Conservation (phyloP, 2,113 vertebrate genomes). For the Saimiri boliviensis region DNA sequence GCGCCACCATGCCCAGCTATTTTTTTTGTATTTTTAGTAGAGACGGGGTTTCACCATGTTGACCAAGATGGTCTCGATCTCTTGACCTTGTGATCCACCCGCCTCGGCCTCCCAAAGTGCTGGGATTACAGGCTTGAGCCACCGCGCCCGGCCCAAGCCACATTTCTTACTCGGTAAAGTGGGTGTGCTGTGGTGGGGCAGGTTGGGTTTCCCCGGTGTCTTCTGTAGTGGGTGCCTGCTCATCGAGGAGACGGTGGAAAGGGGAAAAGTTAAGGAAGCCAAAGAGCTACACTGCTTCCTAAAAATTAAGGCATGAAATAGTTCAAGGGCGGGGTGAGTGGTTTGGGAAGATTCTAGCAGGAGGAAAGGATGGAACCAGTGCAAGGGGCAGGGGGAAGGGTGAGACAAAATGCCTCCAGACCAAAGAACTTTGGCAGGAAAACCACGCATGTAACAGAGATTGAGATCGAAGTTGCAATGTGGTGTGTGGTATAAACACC, state of each 20-base stretch:
- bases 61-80: no score
- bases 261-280: not conserved
- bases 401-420: not conserved
- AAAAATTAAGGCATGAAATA: not conserved
- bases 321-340: not conserved
- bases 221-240: not conserved
- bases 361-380: not conserved
- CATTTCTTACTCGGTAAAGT: not conserved
- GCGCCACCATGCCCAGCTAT: no score
- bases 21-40: no score
- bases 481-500: not conserved
- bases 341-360: not conserved
- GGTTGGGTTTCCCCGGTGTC: not conserved
- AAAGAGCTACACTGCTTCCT: not conserved
- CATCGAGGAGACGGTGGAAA: not conserved
- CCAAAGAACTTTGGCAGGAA: not conserved
- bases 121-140: no score
- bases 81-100: no score
- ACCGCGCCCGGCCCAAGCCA: no score
- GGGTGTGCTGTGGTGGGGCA: not conserved
- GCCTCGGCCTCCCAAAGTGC: no score
- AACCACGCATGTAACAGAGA: rapidly evolving
- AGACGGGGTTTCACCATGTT: no score
- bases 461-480: not conserved
- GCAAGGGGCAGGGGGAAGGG: not conserved